These are phyloP conservation scores for Orthosia cruda DNA, from an alignment of 2,888 invertebrate species.

Conservation along the genomic window DNA sequence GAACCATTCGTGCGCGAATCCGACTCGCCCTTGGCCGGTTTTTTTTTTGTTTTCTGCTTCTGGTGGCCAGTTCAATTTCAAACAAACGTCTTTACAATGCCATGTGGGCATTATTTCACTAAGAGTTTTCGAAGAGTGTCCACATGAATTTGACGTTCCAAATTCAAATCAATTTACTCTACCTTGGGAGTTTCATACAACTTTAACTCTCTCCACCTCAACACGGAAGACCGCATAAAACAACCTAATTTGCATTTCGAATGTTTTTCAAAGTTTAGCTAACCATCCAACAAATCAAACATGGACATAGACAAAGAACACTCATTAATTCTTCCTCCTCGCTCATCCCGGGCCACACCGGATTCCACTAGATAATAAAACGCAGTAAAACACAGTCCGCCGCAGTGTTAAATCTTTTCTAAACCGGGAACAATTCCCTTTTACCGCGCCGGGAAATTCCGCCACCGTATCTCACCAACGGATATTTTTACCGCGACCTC, in stretches of 20 bases:
- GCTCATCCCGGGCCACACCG: constrained; percentile 39
- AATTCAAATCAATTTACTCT: too few species aligned
- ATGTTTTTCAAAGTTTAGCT: constrained; percentile 26
- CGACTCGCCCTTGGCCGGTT: too few species aligned
- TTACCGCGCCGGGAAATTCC: constrained; percentile 64
- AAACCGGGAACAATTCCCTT: constrained; percentile 68
- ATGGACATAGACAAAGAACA: constrained; percentile 45
- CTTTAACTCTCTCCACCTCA: background rate
- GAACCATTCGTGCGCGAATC: too few species aligned
- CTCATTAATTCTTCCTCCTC: constrained; percentile 48
- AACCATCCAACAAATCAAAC: constrained; percentile 49
- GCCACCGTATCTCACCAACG: constrained; percentile 58
- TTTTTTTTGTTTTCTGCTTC: too few species aligned
- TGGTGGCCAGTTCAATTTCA: too few species aligned
- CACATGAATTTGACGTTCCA: too few species aligned
- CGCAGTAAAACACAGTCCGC: constrained; percentile 67
- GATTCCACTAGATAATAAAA: constrained; percentile 69
- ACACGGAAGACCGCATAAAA: constrained; percentile 2
- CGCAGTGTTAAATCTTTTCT: constrained; percentile 74
- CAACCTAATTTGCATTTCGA: constrained; percentile 24
- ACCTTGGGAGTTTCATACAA: too few species aligned
- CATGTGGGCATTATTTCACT: too few species aligned
- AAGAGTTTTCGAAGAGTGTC: too few species aligned
- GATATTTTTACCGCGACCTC: constrained; percentile 60
- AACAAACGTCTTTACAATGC: too few species aligned